Conservation (phyloP, 2,888 invertebrate species). For the Drosophila acutilabella region DNA sequence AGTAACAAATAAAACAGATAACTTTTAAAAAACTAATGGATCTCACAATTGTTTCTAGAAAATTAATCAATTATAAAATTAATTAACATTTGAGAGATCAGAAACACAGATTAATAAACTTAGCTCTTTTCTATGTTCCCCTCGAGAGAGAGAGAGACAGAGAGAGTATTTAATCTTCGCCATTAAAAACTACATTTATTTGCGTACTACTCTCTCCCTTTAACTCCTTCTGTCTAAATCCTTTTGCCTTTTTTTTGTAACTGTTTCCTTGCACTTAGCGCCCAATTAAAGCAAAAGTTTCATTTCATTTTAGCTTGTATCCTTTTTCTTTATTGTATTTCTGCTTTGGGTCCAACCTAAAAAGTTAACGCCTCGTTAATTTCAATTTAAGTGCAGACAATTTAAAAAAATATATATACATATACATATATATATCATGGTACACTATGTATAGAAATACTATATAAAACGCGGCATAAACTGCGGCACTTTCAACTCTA, state of each 20-base stretch:
- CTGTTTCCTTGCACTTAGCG: conserved; percentile 65
- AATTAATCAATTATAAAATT: not conserved
- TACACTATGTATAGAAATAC: conserved; percentile 4
- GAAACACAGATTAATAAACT: too few relatives aligned
- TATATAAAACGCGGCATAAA: conserved; percentile 31
- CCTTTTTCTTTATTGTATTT: conserved; percentile 37
- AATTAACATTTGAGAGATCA: not conserved
- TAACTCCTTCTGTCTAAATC: not conserved
- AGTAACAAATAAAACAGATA: too few relatives aligned
- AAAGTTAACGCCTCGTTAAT: conserved; percentile 81
- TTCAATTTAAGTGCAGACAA: conserved; percentile 82
- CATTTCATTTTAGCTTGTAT: conserved; percentile 59
- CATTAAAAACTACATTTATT: not conserved
- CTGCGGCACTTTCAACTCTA: conserved; percentile 51
- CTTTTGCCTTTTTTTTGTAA: not conserved
- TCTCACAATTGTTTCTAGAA: too few relatives aligned
- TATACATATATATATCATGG: conserved; percentile 7
- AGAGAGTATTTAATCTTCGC: conserved; percentile 10
- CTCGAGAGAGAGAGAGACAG: too few relatives aligned
- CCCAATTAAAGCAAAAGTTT: conserved; percentile 76
- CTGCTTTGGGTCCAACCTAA: conserved; percentile 48
- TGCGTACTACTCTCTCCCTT: not conserved
- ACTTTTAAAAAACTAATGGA: too few relatives aligned
- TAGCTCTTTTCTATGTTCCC: not conserved
- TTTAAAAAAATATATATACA: conserved; percentile 47